Evolutionary conservation across 2,888 invertebrate species (phyloP), one percentile per base, ranked within the genome.

Genomic region (Miltochrista miniata): DNA sequence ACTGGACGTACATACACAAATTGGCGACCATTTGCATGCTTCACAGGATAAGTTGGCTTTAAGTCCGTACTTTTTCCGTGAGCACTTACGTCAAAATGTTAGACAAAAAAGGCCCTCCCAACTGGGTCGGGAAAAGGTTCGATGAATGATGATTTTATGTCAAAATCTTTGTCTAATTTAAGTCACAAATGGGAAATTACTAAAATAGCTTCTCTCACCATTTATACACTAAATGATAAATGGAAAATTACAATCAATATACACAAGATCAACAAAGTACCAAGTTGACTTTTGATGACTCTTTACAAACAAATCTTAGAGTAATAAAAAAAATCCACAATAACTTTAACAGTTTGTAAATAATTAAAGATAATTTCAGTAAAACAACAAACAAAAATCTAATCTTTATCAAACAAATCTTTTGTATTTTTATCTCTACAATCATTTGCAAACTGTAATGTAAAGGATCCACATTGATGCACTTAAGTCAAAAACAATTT

Each of bases 231-330:
- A 41, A 56, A 61, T 61, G 54, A 63, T 45, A 53, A 47, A 56
- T 54, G 61, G 56, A 69, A 69, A 68, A 61, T 64, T 59, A 67
- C 54, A 50, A 59, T 59, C 67, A 64, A 70, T 68, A 29, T 70
- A 70, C 64, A 70, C 63, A 13, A 68, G 64, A 61, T 56, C 55
- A 60, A 59, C 39, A 14, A 53, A 33, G n/a, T n/a, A n/a, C n/a
- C n/a, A n/a, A 18, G 59, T 56, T 39, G 51, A 57, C 61, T 53
- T 56, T 56, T 45, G 43, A 58, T 59, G 56, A 54, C 55, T 55
- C 51, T 46, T 41, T 43, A 55, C 31, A 29, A 44, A 34, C 7
- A 44, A 51, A 48, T 48, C 38, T 50, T 59, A 24, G 5, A 5
- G 5, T 4, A 24, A 24, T 24, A 24, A 24, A 24, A 24, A 24